Evolutionary conservation across 2,797 vertebrate species (phyloP).

Genomic region (Falco berigora): DNA sequence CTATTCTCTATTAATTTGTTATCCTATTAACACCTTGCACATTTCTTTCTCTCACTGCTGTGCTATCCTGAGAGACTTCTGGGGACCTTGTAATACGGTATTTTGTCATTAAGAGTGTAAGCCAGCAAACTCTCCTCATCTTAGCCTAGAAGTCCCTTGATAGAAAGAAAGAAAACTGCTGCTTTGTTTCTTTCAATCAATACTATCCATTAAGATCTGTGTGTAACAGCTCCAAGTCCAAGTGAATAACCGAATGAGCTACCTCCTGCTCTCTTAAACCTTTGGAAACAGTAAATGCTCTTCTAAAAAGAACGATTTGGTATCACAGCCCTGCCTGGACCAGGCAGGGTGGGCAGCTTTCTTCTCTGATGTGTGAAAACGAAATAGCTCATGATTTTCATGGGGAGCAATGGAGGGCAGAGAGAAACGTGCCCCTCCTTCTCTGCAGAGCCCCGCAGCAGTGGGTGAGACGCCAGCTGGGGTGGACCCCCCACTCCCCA

Average conservation of each 20-base stretch:
- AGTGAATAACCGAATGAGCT: conserved; percentile 45
- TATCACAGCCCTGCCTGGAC: not conserved
- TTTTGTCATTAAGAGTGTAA: conserved; percentile 18
- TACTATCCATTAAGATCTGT: conserved; percentile 63
- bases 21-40: conserved; percentile 40
- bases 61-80: conserved; percentile 2
- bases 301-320: conserved; percentile 46
- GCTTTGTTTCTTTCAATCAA: conserved; percentile 65
- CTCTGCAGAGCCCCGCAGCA: fast-evolving
- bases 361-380: not conserved
- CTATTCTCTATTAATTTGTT: conserved; percentile 39
- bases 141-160: conserved; percentile 22
- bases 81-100: conserved; percentile 7
- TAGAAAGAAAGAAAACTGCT: conserved; percentile 23
- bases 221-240: conserved; percentile 41
- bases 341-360: not conserved
- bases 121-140: conserved; percentile 24
- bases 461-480: not conserved
- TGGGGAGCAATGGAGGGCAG: not conserved
- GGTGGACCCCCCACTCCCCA: not conserved
- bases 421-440: not conserved
- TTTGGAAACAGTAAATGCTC: conserved; percentile 46
- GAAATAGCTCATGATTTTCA: not conserved
- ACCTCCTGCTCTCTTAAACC: conserved; percentile 48
- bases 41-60: not conserved